These are phyloP conservation scores for Temnothorax longispinosus DNA, from an alignment of 1,140 invertebrate genomes.

Conservation along the genomic window DNA sequence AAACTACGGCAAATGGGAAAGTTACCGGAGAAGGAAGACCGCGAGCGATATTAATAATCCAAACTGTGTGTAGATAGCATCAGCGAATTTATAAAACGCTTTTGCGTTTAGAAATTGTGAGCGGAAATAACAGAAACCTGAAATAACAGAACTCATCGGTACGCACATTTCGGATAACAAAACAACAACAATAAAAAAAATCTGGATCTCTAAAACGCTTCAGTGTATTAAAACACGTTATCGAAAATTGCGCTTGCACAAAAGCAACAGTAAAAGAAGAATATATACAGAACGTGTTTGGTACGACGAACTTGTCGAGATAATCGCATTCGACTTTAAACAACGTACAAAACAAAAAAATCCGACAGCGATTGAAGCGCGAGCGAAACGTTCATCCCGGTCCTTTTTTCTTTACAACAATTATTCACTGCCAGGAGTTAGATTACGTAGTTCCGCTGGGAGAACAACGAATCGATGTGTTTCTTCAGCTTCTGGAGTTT, in stretches of 20 bases:
- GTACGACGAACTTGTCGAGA: not conserved
- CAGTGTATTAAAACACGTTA: not conserved
- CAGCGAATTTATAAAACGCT: not conserved
- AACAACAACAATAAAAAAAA: not conserved
- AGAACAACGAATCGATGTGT: conserved; percentile 10
- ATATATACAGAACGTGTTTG: not conserved
- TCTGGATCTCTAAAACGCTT: conserved; percentile 14
- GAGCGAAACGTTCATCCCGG: not conserved
- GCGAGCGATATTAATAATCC: not conserved
- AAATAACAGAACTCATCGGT: not conserved
- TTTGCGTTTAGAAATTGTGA: not conserved
- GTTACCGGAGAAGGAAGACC: not conserved
- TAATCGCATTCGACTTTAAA: not conserved
- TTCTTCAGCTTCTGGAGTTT: not conserved
- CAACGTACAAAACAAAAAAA: not conserved
- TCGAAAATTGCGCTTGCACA: conserved; percentile 1
- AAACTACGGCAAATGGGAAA: not conserved
- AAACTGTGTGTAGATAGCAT: not conserved
- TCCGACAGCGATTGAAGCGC: not conserved
- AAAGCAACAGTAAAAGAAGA: not conserved
- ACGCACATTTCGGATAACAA: not conserved
- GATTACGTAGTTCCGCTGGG: not conserved
- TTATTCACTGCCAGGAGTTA: conserved; percentile 12
- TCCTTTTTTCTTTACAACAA: not conserved
- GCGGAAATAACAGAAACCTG: too few relatives aligned